phyloP scores from a whole-genome alignment of 2,888 invertebrate species.

The Eilema sororculum region DNA sequence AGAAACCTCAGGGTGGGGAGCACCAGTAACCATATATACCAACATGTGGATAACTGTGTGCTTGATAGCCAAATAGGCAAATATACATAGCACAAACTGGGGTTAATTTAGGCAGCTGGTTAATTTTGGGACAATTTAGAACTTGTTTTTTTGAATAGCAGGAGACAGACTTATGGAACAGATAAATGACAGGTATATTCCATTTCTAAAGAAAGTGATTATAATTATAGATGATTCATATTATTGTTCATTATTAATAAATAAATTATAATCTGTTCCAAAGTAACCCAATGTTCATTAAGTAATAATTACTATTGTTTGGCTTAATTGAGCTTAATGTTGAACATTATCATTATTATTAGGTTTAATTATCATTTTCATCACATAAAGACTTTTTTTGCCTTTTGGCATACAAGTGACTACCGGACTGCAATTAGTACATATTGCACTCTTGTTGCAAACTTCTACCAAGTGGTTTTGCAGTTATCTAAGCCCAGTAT shows the following conservation, averaged over 20 bases:
- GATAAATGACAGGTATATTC: too few relatives aligned
- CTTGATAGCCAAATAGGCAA: background rate
- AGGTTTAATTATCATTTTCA: background rate
- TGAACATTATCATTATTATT: background rate
- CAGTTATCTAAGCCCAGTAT: slow-evolving; percentile 16
- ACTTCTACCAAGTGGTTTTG: background rate
- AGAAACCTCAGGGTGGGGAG: background rate
- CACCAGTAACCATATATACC: background rate
- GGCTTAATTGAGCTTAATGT: background rate
- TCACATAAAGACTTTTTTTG: background rate
- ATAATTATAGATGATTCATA: too few relatives aligned
- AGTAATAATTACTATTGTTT: too few relatives aligned
- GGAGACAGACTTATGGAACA: too few relatives aligned
- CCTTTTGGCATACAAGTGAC: background rate
- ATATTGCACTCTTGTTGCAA: slow-evolving; percentile 11
- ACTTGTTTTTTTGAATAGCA: too few relatives aligned
- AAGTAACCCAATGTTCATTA: too few relatives aligned
- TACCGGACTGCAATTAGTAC: background rate
- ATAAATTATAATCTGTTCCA: background rate
- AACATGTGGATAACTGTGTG: background rate
- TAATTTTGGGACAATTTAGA: too few relatives aligned
- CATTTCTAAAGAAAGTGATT: too few relatives aligned
- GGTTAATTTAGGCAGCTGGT: too few relatives aligned
- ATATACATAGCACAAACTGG: background rate
- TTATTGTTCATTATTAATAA: too few relatives aligned